Evolutionary conservation across 2,888 invertebrate genomes (phyloP), one percentile per base, ranked within the genome.

Genomic region (Calliopum simillimum): DNA sequence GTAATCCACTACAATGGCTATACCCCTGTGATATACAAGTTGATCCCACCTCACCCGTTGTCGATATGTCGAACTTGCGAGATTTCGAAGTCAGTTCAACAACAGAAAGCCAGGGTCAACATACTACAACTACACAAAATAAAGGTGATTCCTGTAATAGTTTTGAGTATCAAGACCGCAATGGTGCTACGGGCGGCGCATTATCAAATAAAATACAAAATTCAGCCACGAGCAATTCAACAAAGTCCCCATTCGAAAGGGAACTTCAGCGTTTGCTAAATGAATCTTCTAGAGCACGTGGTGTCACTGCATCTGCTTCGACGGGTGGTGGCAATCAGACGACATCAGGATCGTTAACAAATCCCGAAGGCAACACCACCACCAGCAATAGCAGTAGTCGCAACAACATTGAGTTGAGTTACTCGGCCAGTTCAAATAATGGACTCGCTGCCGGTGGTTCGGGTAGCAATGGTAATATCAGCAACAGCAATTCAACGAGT

Each of bases 241-340:
- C 87, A n/a, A 86, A 86, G 74, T 90, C 90, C 67, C 93, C 93
- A 23, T 94, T 94, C 82, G 94, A 94, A 87, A 89, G 92, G 80
- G 93, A 94, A 84, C 91, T 94, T 77, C 93, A 93, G 85, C 91
- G 93, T 84, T 88, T 94, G 77, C 88, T 93, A 75, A 93, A 93
- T 79, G 93, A 93, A 76, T 86, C 86, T 4, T 80, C 84, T 49
- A 76, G 84, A 51, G 79, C 82, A 8, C 83, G 84, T 55, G 79
- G 82, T 44, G 72, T 81, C 69, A 77, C 77, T 5, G 76, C 73
- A 6, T 72, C 77, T 5, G 75, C 76, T 4, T 74, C 78, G 12
- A 75, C 75, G 23, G 79, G 77, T 33, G 78, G 78, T 43, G 49
- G 25, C 13, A 64, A 19, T 19, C 75, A 77, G 68, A 69, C 76